These are phyloP conservation scores for Pteropus alecto DNA, from an alignment of 2,113 vertebrate genomes.

Conservation along the genomic window DNA sequence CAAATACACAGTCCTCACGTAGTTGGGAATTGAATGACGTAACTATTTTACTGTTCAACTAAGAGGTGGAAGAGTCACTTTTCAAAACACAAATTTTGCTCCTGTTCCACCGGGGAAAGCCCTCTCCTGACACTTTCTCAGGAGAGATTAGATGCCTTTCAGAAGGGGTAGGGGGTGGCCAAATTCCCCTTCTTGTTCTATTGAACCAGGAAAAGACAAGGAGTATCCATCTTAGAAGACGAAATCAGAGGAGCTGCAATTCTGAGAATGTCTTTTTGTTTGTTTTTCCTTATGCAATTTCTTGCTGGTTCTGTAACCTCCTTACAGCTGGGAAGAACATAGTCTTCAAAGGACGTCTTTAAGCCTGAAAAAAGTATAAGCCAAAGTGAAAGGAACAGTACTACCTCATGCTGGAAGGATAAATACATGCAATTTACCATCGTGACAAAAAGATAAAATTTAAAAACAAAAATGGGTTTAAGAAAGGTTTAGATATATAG, in stretches of 20 bases:
- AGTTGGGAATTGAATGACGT: neutral
- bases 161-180: neutral
- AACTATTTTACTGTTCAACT: neutral
- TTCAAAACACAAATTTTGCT: neutral
- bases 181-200: neutral
- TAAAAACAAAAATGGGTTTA: neutral
- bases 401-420: neutral
- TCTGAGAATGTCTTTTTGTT: neutral
- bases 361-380: neutral
- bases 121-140: neutral
- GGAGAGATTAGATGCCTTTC: neutral
- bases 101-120: neutral
- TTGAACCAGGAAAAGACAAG: neutral
- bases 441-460: neutral
- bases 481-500: neutral
- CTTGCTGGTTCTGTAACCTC: neutral
- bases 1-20: neutral
- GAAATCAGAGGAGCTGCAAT: neutral
- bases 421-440: neutral
- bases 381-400: neutral
- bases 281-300: neutral
- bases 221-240: neutral
- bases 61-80: neutral
- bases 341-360: constrained; percentile 48
- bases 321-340: neutral